Evolutionary conservation across 2,888 invertebrate genomes (phyloP), one percentile per base, ranked within the genome.

Genomic region (Drosophila putrida): DNA sequence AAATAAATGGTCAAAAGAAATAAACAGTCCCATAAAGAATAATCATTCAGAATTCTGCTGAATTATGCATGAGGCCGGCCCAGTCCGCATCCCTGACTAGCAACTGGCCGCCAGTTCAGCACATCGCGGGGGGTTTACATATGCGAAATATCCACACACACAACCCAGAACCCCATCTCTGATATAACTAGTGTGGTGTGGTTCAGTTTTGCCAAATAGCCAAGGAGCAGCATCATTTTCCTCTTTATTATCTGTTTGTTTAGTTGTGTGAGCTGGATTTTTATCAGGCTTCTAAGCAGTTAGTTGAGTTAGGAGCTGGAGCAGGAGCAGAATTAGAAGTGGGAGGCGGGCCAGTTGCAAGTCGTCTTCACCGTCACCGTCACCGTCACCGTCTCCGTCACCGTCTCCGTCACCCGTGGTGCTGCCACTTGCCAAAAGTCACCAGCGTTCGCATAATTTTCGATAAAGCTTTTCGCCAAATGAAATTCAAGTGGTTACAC

Each of bases 1-100:
- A 92, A 90, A 91, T 91, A 91, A 91, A 90, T 91, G 91, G 90
- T 91, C 91, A 90, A 91, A 91, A 91, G 92, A 91, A 91, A 91
- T 92, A 91, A 91, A 91, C 91, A 91, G 91, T 91, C 91, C 90
- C 91, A 91, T 92, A 91, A 91, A 92, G 91, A 92, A 91, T 92
- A 91, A 91, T 91, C 92, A 91, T 91, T 91, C 91, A 88, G 91
- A 92, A 91, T 90, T 92, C 92, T 91, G 90, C 90, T 91, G 91
- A 91, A 91, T 91, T 90, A 91, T 91, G 92, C 91, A 91, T 91
- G 91, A 91, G 91, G 78, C 74, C 38, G 31, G 57, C 51, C 49
- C 38, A 20, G 57, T 43, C 49, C 57, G 64, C 55, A 69, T 51
- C 68, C 68, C 63, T 58, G 57, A 61, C 57, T 38, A 54, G 33